These are phyloP conservation scores for Allolobophora icterica DNA, from an alignment of 2,888 invertebrate species.

Conservation along the genomic window DNA sequence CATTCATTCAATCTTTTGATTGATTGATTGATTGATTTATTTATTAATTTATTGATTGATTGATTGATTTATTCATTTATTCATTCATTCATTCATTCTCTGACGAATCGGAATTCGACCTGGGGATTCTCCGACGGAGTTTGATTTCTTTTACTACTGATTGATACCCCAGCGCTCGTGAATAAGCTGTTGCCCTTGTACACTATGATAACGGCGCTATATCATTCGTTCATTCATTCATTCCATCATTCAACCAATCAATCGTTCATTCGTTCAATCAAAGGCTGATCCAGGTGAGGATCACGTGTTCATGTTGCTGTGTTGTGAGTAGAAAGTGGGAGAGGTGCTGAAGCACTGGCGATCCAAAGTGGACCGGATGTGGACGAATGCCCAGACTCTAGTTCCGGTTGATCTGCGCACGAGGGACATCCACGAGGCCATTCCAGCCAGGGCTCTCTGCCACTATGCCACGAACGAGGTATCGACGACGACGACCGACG, in stretches of 20 bases:
- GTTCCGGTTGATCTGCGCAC: constrained; percentile 49
- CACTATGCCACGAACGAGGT: constrained; percentile 13
- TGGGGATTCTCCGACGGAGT: no score
- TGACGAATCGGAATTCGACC: no score
- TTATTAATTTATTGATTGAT: no score
- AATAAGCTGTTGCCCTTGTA: no score
- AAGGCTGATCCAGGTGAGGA: neutral
- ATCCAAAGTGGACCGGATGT: constrained; percentile 41
- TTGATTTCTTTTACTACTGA: no score
- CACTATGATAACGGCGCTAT: no score
- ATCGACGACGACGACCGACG: neutral
- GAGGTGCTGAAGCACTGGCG: constrained; percentile 48
- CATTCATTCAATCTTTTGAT: no score
- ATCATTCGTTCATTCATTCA: neutral
- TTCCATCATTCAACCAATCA: neutral
- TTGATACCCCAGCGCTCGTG: no score
- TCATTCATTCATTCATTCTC: neutral
- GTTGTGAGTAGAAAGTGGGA: constrained; percentile 41
- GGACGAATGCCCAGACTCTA: constrained; percentile 42
- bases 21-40: no score
- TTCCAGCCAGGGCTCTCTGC: constrained; percentile 45
- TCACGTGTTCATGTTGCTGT: no score
- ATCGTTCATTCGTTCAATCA: neutral
- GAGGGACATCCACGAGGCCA: constrained; percentile 34
- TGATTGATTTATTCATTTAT: no score